Evolutionary conservation across 53 echinoderm and acorn worm species (phyloP), one percentile per base, ranked within the genome.

Genomic region (Temnopleurus reevesii): DNA sequence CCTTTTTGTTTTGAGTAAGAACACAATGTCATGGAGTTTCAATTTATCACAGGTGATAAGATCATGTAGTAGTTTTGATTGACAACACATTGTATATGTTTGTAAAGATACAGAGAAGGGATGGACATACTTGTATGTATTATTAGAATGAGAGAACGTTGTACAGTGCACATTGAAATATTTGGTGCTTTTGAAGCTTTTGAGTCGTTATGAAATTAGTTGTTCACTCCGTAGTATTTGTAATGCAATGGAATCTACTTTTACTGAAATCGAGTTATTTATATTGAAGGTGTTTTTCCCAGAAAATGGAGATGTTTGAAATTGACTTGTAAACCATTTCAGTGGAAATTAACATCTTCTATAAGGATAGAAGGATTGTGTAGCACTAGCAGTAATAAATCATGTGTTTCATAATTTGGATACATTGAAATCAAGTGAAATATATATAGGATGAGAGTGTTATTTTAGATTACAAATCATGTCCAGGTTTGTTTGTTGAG

Each of bases 91-190:
- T 80, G 49, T 80, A 80, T 80, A 77, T 38, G 36, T 66, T 25
- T 66, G 57, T 25, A 59, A 34, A n/a, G 36, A 71, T 71, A 41
- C 41, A 71, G 36, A 71, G 19, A 38, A 38, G 71, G 13, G 41
- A 71, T 71, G 71, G 71, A 71, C 36, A 71, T 71, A n/a, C n/a
- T n/a, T n/a, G n/a, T n/a, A n/a, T n/a, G n/a, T n/a, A 71, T 38
- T 71, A 41, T 71, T 38, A 41, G 41, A 38, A 71, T 8, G 41
- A 41, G 41, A 41, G 18, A 5, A 41, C n/a, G n/a, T 71, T 71
- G 71, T 71, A 71, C 71, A 71, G 71, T 71, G 71, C 71, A 71
- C 71, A 71, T 71, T 71, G 71, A 71, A 63, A 71, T 23, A 71
- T 71, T 71, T 43, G 71, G 71, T 71, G 71, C 71, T 71, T 71